These are phyloP conservation scores for Lasioglossum vierecki DNA, from an alignment of 2,888 invertebrate genomes.

Conservation along the genomic window DNA sequence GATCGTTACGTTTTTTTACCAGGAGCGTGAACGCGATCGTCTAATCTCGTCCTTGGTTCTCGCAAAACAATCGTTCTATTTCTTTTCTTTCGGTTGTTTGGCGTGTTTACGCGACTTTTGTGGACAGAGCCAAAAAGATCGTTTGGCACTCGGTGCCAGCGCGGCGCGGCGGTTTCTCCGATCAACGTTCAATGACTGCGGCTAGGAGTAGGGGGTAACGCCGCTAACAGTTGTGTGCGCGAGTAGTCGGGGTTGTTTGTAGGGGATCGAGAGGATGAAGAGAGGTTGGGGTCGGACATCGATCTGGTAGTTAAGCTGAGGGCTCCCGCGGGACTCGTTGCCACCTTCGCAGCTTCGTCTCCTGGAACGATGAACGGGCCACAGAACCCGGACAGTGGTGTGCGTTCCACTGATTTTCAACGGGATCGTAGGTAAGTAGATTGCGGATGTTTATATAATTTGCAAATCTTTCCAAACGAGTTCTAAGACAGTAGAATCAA, in stretches of 20 bases:
- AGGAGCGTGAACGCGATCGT: background rate
- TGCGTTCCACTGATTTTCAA: background rate
- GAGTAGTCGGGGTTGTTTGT: constrained; percentile 60
- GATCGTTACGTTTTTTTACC: background rate
- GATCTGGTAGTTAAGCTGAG: constrained; percentile 83
- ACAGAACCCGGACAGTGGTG: background rate
- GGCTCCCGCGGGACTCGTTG: constrained; percentile 83
- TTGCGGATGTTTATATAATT: too few relatives aligned
- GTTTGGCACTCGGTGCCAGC: constrained; percentile 17
- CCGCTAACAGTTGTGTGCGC: constrained; percentile 46
- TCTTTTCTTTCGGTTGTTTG: background rate
- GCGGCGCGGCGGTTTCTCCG: constrained; percentile 17
- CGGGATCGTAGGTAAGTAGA: constrained; percentile 32
- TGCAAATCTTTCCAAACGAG: too few relatives aligned
- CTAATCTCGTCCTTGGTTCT: background rate
- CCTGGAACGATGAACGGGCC: background rate
- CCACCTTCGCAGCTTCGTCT: constrained; percentile 72
- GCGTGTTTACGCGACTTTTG: constrained; percentile 17
- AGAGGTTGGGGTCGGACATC: constrained; percentile 78
- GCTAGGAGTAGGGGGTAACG: constrained; percentile 25
- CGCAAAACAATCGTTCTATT: constrained; percentile 15
- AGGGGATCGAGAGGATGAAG: constrained; percentile 40
- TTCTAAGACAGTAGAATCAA: too few relatives aligned
- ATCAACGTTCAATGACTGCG: constrained; percentile 24
- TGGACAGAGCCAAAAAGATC: background rate